Percentiles rank a stretch among this genome's conserved stretches.
Conservation (phyloP, 2,797 vertebrate genomes). For the Nannoperca obscura region DNA sequence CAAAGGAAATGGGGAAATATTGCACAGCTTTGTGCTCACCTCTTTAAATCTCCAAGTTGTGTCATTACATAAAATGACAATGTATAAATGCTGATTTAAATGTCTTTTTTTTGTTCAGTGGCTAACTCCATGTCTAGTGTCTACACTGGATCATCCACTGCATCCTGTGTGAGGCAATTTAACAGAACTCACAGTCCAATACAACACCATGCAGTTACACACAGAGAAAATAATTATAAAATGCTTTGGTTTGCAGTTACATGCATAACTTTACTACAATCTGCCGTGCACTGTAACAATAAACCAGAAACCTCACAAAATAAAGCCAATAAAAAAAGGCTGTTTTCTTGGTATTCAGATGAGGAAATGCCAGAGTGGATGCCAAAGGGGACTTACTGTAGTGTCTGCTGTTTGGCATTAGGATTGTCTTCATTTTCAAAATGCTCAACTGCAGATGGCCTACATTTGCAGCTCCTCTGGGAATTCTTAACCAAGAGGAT, state of each 20-base stretch:
- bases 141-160: neutral
- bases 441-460: constrained; percentile 57
- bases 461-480: constrained; percentile 62
- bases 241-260: constrained; percentile 6
- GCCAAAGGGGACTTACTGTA: constrained; percentile 27
- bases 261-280: constrained; percentile 19
- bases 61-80: neutral
- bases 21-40: neutral
- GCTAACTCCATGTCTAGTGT: neutral
- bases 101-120: neutral
- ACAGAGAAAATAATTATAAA: constrained; percentile 2
- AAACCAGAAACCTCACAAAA: constrained; percentile 30
- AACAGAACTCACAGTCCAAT: neutral
- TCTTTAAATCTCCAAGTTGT: neutral
- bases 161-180: neutral
- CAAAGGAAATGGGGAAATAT: neutral
- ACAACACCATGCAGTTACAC: neutral
- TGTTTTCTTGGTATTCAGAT: constrained; percentile 33
- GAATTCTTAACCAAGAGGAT: constrained; percentile 37
- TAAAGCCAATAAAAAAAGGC: constrained; percentile 14
- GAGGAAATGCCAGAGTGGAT: constrained; percentile 36
- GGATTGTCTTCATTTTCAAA: constrained; percentile 43
- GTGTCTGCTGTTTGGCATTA: constrained; percentile 36
- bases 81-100: neutral
- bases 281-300: constrained; percentile 17